Conservation (phyloP, 2,113 vertebrate species). For the human region DNA sequence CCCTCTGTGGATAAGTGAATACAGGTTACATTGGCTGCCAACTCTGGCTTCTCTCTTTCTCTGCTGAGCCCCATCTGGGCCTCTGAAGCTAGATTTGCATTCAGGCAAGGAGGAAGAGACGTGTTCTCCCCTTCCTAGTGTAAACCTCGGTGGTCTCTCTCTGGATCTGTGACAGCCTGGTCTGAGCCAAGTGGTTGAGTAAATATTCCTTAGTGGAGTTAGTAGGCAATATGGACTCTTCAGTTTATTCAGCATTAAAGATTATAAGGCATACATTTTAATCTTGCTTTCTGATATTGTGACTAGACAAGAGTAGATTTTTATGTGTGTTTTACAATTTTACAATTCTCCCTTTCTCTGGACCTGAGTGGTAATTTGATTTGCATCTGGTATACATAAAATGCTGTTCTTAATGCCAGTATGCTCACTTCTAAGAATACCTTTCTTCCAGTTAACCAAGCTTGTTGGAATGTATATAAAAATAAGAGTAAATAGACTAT, state of each 20-base stretch:
- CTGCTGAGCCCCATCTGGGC: background rate
- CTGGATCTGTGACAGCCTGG: slow-evolving; percentile 25
- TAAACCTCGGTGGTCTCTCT: slow-evolving; percentile 1
- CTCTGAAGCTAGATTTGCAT: slow-evolving; percentile 14
- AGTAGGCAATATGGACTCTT: background rate
- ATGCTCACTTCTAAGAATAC: background rate
- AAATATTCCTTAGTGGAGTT: background rate
- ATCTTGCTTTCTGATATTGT: background rate
- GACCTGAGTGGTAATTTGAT: slow-evolving; percentile 31
- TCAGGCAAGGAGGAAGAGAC: slow-evolving; percentile 35
- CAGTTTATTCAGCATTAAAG: background rate
- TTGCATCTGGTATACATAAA: background rate
- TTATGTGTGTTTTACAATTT: background rate
- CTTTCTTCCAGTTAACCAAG: background rate
- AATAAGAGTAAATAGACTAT: background rate
- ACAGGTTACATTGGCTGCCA: background rate
- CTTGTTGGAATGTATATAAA: background rate
- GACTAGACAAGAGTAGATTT: background rate
- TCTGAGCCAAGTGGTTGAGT: background rate
- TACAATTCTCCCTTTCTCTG: background rate
- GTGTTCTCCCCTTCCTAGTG: background rate
- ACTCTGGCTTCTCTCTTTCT: background rate
- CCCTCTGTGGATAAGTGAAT: background rate
- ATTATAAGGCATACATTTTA: slow-evolving; percentile 25
- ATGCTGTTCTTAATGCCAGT: background rate